These are phyloP conservation scores for Acanthosoma haemorrhoidale DNA, from an alignment of 2,888 invertebrate genomes.

Conservation along the genomic window DNA sequence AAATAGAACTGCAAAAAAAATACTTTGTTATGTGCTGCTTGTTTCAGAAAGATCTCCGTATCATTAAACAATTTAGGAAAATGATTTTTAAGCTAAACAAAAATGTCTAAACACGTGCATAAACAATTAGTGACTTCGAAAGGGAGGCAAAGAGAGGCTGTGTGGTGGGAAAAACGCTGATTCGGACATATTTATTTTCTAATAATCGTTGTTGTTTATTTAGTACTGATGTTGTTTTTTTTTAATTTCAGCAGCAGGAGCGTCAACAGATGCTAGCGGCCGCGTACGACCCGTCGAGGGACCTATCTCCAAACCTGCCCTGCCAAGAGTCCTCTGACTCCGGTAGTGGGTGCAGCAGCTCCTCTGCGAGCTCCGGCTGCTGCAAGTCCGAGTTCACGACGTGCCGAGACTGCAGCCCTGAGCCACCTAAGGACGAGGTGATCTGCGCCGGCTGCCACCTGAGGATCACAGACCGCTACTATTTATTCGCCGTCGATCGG, in stretches of 20 bases:
- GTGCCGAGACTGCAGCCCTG: conserved; percentile 44
- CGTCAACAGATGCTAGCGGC: conserved; percentile 55
- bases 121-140: too few species aligned
- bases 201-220: too few species aligned
- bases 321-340: conserved; percentile 52
- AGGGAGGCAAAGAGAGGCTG: too few species aligned
- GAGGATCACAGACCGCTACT: conserved; percentile 82
- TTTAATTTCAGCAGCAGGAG: conserved; percentile 62
- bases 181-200: too few species aligned
- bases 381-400: conserved; percentile 45
- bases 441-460: conserved; percentile 84
- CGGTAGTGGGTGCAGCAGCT: conserved; percentile 47
- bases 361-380: conserved; percentile 44
- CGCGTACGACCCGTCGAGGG: conserved; percentile 66
- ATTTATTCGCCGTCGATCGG: conserved; percentile 84
- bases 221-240: background rate
- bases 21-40: too few species aligned
- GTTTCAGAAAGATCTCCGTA: too few species aligned
- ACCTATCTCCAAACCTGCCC: conserved; percentile 69
- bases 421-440: conserved; percentile 48
- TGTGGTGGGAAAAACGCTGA: too few species aligned
- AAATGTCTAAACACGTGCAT: too few species aligned
- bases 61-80: too few species aligned
- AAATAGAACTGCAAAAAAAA: too few species aligned
- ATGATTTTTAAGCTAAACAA: too few species aligned